Evolutionary conservation across 2,797 vertebrate genomes (phyloP), one percentile per base, ranked within the genome.

Genomic region (Manis javanica): DNA sequence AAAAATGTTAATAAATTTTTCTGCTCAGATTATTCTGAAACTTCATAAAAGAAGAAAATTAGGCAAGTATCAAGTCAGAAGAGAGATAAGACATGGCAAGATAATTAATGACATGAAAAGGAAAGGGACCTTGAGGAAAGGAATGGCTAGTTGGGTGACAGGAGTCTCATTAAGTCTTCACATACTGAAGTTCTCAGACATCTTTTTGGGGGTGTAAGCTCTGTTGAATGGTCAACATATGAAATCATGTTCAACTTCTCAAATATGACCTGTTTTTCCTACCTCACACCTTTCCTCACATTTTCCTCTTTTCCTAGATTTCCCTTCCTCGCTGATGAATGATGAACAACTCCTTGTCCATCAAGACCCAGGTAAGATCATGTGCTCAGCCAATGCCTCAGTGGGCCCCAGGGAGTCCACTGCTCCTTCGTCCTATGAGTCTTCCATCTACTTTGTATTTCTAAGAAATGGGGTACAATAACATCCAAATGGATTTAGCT

Each of bases 11-110:
- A 46, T 71, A 39, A 42, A 68, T 57, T 71, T 77, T 75, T 31
- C 29, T 53, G 37, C 34, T 91, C 66, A 71, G 18, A 31, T 14
- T 46, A 51, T 57, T 78, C 31, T 24, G 59, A 57, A 66, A 42
- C 7, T 79, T 91, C 63, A 49, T 23, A n/a, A 64, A 94, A 93
- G 51, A 86, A 87, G 42, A 90, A 95, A 87, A 82, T 63, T 29
- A 68, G 61, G 37, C 21, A 81, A 61, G 3, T 46, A 53, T 39
- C 31, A 61, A 87, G 13, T 68, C 10, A 71, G 66, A 96, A 90
- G 69, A 83, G 42, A 61, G 57, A n/a, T 12, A 57, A 75, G 57
- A 87, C 37, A 94, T 95, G 46, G 46, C n/a, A 84, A 90, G n/a
- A 46, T 61, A 87, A 74, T 29, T 42, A 14, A 49, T 49, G 19